These are phyloP conservation scores for Anastrepha ludens DNA, from an alignment of 1,140 invertebrate genomes.

Conservation along the genomic window DNA sequence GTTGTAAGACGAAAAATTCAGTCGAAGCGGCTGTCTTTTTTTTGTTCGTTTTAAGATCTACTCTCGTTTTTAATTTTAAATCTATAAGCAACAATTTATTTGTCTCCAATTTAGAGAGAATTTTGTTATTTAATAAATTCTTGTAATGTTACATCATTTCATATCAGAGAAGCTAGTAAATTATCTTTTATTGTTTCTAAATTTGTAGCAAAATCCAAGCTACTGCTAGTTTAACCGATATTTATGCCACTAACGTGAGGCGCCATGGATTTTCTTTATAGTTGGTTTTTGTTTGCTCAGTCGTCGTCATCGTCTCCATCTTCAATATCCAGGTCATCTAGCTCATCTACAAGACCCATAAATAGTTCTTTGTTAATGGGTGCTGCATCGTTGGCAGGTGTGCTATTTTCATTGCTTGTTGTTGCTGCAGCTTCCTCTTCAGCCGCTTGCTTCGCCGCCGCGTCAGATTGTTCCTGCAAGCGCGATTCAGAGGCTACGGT, in stretches of 20 bases:
- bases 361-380: constrained; percentile 98
- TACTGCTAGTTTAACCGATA: background rate
- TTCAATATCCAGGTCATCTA: constrained; percentile 71
- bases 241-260: background rate
- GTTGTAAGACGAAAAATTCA: too few relatives aligned
- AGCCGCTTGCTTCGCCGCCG: constrained; percentile 65
- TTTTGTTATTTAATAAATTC: background rate
- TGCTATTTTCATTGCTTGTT: constrained; percentile 66
- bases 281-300: background rate
- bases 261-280: background rate
- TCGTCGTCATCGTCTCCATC: constrained; percentile 62
- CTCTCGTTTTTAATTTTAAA: too few relatives aligned
- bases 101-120: too few relatives aligned
- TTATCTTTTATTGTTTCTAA: background rate
- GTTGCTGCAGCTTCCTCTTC: constrained; percentile 71
- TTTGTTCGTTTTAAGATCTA: too few relatives aligned
- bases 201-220: background rate
- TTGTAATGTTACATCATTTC: background rate
- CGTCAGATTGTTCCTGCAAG: constrained; percentile 72
- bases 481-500: constrained; percentile 76
- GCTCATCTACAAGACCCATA: constrained; percentile 75
- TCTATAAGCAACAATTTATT: too few relatives aligned
- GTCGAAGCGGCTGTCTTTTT: too few relatives aligned
- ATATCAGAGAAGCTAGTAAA: background rate
- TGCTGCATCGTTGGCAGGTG: constrained; percentile 76